Evolutionary conservation across 2,113 vertebrate species (phyloP).

Genomic region (Promerops cafer): DNA sequence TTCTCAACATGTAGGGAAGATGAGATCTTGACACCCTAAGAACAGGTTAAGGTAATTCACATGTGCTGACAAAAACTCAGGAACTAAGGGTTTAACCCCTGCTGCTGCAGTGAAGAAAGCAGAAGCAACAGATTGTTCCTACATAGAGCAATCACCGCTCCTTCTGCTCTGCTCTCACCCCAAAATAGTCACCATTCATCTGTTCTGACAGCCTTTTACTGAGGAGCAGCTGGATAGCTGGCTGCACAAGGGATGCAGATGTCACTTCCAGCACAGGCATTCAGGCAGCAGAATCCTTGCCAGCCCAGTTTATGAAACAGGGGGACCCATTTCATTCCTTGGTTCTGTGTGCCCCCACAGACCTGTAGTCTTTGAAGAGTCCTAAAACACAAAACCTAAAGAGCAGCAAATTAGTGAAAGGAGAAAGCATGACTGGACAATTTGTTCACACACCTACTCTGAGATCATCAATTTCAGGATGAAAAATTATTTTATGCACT

Average conservation of each 20-base stretch:
- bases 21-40: not conserved
- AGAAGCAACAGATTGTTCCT: not conserved
- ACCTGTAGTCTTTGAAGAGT: not conserved
- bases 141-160: not conserved
- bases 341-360: not conserved
- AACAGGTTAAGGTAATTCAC: not conserved
- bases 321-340: not conserved
- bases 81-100: not conserved
- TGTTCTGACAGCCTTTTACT: not conserved
- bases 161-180: not conserved
- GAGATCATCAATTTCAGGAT: not conserved
- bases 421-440: not conserved
- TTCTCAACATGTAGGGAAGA: not conserved
- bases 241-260: not conserved
- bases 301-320: not conserved
- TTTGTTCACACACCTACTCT: not conserved
- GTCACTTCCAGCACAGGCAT: not conserved
- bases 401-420: not conserved
- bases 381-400: not conserved
- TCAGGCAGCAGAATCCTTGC: not conserved
- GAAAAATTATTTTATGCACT: not conserved
- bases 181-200: not conserved
- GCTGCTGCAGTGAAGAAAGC: not conserved
- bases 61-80: not conserved
- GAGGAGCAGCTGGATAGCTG: not conserved